Conservation (phyloP, 2,797 vertebrate species). For the Coregonus sp. region DNA sequence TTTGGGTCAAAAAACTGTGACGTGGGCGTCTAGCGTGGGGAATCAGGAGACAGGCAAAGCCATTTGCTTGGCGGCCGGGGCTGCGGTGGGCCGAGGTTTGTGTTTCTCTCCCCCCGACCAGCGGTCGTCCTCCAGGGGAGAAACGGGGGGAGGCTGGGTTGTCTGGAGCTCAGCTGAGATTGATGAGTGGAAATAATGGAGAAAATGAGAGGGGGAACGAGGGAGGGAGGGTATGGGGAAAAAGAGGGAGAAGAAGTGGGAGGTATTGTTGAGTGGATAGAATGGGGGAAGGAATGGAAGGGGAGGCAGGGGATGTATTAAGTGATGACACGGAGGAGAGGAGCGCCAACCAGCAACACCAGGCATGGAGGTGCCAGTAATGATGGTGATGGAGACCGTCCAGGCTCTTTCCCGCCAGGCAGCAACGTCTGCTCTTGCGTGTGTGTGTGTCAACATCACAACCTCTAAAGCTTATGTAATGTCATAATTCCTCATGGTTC, state of each 20-base stretch:
- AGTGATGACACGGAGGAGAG: constrained; percentile 33
- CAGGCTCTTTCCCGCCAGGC: constrained; percentile 39
- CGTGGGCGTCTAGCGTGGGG: neutral
- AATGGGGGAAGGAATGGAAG: neutral
- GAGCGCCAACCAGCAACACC: neutral
- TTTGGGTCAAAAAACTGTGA: neutral
- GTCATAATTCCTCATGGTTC: constrained; percentile 24
- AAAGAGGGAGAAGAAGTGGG: neutral
- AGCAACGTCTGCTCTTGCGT: constrained; percentile 36
- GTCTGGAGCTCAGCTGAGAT: constrained; percentile 47
- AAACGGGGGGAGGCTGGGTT: constrained; percentile 1
- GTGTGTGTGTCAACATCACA: neutral
- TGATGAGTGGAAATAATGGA: constrained; percentile 40
- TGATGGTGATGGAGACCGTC: constrained; percentile 42
- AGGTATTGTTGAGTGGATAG: neutral
- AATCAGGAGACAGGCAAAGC: constrained; percentile 18
- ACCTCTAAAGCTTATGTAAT: constrained; percentile 21
- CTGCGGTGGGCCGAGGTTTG: constrained; percentile 1
- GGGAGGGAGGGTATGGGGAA: neutral
- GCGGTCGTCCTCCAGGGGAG: constrained; percentile 11
- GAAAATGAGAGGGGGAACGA: neutral
- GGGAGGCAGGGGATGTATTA: neutral
- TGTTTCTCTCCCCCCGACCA: constrained; percentile 1
- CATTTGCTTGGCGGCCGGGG: constrained; percentile 19
- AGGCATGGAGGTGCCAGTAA: constrained; percentile 14